These are phyloP conservation scores for Heliangelus exortis DNA, from an alignment of 2,797 vertebrate genomes.

Conservation along the genomic window DNA sequence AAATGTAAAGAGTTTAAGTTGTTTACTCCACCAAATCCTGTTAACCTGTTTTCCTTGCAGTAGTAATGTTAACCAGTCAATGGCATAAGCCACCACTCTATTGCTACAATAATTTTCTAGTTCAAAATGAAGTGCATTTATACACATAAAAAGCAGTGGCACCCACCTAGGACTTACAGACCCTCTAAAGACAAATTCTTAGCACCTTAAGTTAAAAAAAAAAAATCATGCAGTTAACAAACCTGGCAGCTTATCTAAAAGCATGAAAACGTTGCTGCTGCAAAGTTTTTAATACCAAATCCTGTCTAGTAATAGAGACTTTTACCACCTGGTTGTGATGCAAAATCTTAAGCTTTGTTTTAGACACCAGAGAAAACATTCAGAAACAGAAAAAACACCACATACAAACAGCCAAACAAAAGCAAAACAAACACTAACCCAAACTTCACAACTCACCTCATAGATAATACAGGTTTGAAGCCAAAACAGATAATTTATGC, in stretches of 20 bases:
- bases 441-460: background rate
- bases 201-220: background rate
- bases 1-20: background rate
- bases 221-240: background rate
- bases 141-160: background rate
- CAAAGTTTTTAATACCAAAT: background rate
- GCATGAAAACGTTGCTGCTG: background rate
- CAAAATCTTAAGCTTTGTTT: background rate
- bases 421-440: background rate
- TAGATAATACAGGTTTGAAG: background rate
- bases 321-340: background rate
- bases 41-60: background rate
- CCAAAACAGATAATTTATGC: background rate
- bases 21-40: background rate
- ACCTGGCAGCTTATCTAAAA: background rate
- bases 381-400: background rate
- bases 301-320: background rate
- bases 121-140: background rate
- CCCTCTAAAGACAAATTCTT: background rate
- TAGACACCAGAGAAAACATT: background rate
- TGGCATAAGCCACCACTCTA: background rate
- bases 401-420: background rate
- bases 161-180: fast-evolving
- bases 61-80: background rate
- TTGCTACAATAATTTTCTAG: background rate